These are phyloP conservation scores for Cryptophagus acutangulus DNA, from an alignment of 2,888 invertebrate species.

Conservation along the genomic window DNA sequence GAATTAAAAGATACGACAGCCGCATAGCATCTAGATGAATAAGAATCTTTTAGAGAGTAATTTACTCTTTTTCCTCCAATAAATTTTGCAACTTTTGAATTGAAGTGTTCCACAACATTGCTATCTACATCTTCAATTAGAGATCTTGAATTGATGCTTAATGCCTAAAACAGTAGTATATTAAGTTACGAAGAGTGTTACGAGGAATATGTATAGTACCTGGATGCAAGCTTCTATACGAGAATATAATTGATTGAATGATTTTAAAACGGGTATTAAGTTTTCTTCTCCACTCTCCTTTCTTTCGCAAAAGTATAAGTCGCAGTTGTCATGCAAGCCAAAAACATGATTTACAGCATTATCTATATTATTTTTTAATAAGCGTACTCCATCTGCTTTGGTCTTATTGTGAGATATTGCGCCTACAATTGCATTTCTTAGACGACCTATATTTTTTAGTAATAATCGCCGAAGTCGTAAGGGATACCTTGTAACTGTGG, in stretches of 20 bases:
- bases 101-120: conserved; percentile 18
- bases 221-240: background rate
- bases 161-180: too few relatives aligned
- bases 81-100: conserved; percentile 20
- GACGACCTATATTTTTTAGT: background rate
- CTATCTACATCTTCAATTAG: conserved; percentile 15
- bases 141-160: conserved; percentile 10
- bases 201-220: too few relatives aligned
- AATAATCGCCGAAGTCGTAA: background rate
- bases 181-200: too few relatives aligned
- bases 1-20: conserved; percentile 18
- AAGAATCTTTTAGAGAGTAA: conserved; percentile 13
- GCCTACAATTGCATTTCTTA: background rate
- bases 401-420: background rate
- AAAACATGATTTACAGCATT: conserved; percentile 10
- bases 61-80: conserved; percentile 20
- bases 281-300: background rate
- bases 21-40: conserved; percentile 13
- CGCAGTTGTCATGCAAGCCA: conserved; percentile 10
- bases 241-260: background rate
- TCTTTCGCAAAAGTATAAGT: conserved; percentile 8
- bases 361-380: conserved; percentile 4
- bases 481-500: background rate
- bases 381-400: background rate
- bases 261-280: background rate